Percentiles rank a stretch among this genome's conserved stretches.
phyloP scores from a whole-genome alignment of 2,888 invertebrate species.

The Barypeithes pellucidus region DNA sequence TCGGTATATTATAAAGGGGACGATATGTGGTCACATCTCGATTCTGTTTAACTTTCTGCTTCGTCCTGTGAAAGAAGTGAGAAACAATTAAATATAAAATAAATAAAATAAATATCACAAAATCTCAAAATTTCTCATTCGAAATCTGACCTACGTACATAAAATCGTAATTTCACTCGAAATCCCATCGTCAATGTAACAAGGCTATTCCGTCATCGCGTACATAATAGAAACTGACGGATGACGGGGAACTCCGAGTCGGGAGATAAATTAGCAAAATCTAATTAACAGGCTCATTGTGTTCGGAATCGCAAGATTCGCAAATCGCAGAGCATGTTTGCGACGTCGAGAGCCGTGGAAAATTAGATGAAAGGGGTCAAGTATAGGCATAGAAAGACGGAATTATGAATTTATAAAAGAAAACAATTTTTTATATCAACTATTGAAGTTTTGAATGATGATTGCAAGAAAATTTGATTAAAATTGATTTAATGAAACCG shows the following conservation, averaged over 20 bases:
- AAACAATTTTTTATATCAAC: neutral
- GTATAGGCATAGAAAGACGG: slow-evolving; percentile 27
- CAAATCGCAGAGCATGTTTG: slow-evolving; percentile 63
- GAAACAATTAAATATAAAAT: no score
- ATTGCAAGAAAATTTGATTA: no score
- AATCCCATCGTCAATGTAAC: slow-evolving; percentile 39
- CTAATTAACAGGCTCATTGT: slow-evolving; percentile 63
- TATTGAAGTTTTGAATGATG: neutral
- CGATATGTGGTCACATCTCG: no score
- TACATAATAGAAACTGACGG: slow-evolving; percentile 52
- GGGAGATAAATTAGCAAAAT: slow-evolving; percentile 58
- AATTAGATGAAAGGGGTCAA: slow-evolving; percentile 54
- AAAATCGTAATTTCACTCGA: slow-evolving; percentile 29
- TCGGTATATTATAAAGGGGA: no score
- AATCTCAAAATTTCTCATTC: neutral
- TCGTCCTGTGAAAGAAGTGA: no score
- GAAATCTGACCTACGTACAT: slow-evolving; percentile 13
- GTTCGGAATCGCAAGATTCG: slow-evolving; percentile 62
- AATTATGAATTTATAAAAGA: slow-evolving; percentile 1
- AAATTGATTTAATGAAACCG: no score
- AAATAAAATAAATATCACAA: neutral
- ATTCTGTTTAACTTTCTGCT: no score
- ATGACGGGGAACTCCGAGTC: slow-evolving; percentile 47
- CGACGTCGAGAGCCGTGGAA: slow-evolving; percentile 65
- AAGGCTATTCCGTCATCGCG: slow-evolving; percentile 47